Base-by-base conservation (phyloP, 2,797 vertebrate species). In the Sebastes baramenuke region DNA sequence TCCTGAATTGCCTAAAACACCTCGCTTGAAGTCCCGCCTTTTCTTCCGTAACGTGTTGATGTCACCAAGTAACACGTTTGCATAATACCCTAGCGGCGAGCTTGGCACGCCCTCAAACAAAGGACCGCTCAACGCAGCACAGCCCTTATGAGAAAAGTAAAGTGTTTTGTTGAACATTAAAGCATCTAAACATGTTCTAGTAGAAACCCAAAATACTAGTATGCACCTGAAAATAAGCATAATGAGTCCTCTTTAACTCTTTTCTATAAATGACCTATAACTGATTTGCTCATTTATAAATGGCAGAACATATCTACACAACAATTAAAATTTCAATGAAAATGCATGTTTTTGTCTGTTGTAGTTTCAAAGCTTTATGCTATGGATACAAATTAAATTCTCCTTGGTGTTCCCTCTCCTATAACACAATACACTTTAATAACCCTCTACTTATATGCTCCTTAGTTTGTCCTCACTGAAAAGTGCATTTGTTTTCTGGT, bases 401-500 rank as follows among this genome's bases (percentile, higher is more conserved):
- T 27, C 34, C n/a, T 58, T 7, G 6, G 32, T 58, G 13, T 77
- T 36, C 49, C 62, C 46, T 58, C 70, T 81, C 67, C 38, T 32
- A 60, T 46, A 74, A n/a, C 56, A 70, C 42, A 74, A 18, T 54
- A 52, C 54, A 32, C 73, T 72, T 55, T 67, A 76, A 86, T 82
- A 81, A 86, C 25, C 65, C 82, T 83, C 65, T 81, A 30, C 75
- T 77, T 86, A 22, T 58, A 69, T 81, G 14, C 60, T 5, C 59
- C 29, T 81, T 58, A 20, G 73, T 83, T 85, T 88, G 85, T 82
- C 71, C 76, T 78, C 42, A 56, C 74, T 87, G 71, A 71, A 77
- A 79, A 72, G 64, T 69, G 54, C 72, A 60, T 65, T 22, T 55
- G 29, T 86, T 89, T 80, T 85, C 72, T 87, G 83, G 87, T 79